These are phyloP conservation scores for Grallaria varia DNA, from an alignment of 2,113 vertebrate species.

Conservation along the genomic window DNA sequence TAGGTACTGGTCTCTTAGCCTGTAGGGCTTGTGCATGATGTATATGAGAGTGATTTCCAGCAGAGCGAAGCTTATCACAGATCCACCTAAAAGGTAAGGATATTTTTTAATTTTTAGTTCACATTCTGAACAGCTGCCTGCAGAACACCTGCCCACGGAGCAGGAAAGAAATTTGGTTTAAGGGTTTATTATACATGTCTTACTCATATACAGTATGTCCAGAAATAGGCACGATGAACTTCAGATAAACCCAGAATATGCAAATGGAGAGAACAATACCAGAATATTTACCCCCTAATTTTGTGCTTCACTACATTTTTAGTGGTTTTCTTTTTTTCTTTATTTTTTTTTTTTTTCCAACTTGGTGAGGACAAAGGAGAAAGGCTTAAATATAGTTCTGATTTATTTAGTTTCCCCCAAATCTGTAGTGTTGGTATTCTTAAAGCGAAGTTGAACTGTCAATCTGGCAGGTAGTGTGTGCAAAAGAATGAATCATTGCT, in stretches of 20 bases:
- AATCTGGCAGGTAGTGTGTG: not conserved
- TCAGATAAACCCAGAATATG: conserved; percentile 8
- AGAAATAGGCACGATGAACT: not conserved
- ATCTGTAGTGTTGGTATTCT: not conserved
- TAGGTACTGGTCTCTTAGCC: conserved; percentile 57
- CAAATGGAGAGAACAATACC: not conserved
- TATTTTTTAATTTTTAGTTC: conserved; percentile 46
- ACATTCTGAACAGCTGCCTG: conserved; percentile 38
- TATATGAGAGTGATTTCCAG: conserved; percentile 41
- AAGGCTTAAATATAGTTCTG: not conserved
- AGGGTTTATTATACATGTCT: conserved; percentile 2
- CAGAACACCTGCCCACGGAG: conserved; percentile 20
- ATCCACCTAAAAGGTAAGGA: conserved; percentile 63
- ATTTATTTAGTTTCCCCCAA: not conserved
- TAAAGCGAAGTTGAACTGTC: not conserved
- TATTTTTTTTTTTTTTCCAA: not conserved
- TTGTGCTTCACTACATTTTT: not conserved
- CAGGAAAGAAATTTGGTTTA: conserved; percentile 39
- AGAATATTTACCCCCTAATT: not conserved
- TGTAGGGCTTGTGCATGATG: conserved; percentile 58
- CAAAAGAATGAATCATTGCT: not conserved
- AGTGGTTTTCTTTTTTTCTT: not conserved
- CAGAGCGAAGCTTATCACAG: conserved; percentile 55
- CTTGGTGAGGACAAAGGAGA: not conserved
- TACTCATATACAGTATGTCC: not conserved